phyloP scores from a whole-genome alignment of 1,140 invertebrate species.

The Pogonus chalceus region DNA sequence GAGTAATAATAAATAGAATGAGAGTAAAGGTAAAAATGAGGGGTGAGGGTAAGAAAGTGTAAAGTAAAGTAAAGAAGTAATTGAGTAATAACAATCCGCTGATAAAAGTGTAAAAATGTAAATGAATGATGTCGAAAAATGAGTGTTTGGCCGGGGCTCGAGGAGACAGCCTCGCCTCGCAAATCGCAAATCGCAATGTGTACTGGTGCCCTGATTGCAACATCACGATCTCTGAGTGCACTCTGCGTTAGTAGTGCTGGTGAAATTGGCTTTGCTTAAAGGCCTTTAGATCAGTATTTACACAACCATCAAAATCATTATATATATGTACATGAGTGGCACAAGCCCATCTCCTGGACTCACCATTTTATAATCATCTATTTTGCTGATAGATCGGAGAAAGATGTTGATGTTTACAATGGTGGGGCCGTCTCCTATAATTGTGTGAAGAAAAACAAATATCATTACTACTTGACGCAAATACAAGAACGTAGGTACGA shows the following conservation, averaged over 20 bases:
- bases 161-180: slow-evolving; percentile 23
- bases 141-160: slow-evolving; percentile 13
- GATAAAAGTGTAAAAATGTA: neutral
- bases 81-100: too few relatives aligned
- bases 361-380: slow-evolving; percentile 98
- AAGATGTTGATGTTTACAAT: slow-evolving; percentile 84
- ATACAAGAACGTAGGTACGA: too few relatives aligned
- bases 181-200: slow-evolving; percentile 27
- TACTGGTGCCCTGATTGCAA: slow-evolving; percentile 32
- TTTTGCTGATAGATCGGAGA: slow-evolving; percentile 94
- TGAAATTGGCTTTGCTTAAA: neutral
- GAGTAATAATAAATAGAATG: too few relatives aligned
- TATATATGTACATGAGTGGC: neutral
- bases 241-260: neutral
- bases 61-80: too few relatives aligned
- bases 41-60: too few relatives aligned
- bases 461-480: too few relatives aligned
- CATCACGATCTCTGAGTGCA: slow-evolving; percentile 7
- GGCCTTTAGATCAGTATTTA: neutral
- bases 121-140: too few relatives aligned
- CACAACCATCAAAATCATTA: slow-evolving; percentile 27
- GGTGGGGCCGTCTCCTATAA: slow-evolving; percentile 62
- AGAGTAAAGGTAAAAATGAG: too few relatives aligned
- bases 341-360: slow-evolving; percentile 42
- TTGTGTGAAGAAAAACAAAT: slow-evolving; percentile 26